Percentiles rank a stretch among this genome's conserved stretches.
Evolutionary conservation across 1,140 invertebrate genomes (phyloP).

Genomic region (Stenopsyche tienmushanensis): DNA sequence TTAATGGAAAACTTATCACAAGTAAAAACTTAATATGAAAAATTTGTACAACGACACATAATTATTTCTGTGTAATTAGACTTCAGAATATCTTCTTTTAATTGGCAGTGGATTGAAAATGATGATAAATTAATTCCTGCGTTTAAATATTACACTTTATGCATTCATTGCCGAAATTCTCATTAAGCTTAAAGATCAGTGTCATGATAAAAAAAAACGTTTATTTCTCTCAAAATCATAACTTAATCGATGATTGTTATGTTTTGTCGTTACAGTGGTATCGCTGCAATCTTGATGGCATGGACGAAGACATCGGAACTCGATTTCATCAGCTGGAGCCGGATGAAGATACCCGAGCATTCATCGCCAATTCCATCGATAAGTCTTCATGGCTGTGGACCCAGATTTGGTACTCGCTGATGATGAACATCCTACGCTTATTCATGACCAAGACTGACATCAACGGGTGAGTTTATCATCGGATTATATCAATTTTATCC

Average conservation of each 20-base stretch:
- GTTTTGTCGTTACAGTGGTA: constrained; percentile 65
- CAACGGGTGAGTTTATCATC: constrained; percentile 69
- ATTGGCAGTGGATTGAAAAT: too few relatives aligned
- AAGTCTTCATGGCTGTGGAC: constrained; percentile 75
- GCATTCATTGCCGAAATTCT: too few relatives aligned
- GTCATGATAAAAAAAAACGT: too few relatives aligned
- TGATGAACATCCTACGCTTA: constrained; percentile 66
- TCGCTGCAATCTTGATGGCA: constrained; percentile 53
- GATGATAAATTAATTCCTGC: too few relatives aligned
- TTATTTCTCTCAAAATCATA: too few relatives aligned
- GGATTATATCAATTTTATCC: not conserved
- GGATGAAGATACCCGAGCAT: constrained; percentile 70
- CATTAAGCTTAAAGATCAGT: too few relatives aligned
- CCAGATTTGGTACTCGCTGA: constrained; percentile 74
- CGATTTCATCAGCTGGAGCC: constrained; percentile 65
- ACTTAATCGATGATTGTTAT: not conserved
- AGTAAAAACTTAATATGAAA: too few relatives aligned
- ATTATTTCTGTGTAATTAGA: too few relatives aligned
- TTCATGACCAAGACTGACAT: constrained; percentile 83
- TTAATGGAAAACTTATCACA: too few relatives aligned
- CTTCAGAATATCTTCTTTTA: too few relatives aligned
- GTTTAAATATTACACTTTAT: too few relatives aligned
- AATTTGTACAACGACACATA: too few relatives aligned
- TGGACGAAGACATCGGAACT: constrained; percentile 51
- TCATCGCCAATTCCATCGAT: constrained; percentile 68